phyloP scores from a whole-genome alignment of 35 echinoderm and acorn worm species.

The Nesometra sesokonis region DNA sequence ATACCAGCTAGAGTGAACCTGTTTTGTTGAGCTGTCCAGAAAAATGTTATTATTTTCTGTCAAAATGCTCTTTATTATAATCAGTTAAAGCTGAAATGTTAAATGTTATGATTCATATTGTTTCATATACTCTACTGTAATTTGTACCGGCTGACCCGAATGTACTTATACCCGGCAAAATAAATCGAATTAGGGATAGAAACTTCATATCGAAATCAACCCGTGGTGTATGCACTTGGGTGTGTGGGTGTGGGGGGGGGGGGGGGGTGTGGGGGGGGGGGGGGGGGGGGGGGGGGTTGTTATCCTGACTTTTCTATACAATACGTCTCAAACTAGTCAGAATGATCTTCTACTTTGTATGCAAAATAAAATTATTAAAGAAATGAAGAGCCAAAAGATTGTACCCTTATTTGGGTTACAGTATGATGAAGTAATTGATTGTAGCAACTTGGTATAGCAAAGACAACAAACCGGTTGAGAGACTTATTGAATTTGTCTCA shows the following conservation, averaged over 20 bases:
- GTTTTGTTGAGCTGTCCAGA: no score
- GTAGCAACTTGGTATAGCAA: slow-evolving; percentile 41
- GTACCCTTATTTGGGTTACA: slow-evolving; percentile 17
- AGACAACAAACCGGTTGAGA: slow-evolving; percentile 32
- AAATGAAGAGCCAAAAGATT: slow-evolving; percentile 26
- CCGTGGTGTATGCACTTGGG: slow-evolving; percentile 40
- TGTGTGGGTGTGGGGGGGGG: slow-evolving; percentile 15
- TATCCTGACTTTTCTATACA: no score
- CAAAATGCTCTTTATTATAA: no score
- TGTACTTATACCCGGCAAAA: no score
- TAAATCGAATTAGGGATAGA: slow-evolving; percentile 22
- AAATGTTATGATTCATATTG: no score
- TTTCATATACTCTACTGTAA: no score
- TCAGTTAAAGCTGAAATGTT: no score
- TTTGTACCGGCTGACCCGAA: no score
- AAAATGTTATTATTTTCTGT: no score
- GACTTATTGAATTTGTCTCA: slow-evolving; percentile 24
- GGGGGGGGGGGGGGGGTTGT: slow-evolving; percentile 17
- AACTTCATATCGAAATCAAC: slow-evolving; percentile 41
- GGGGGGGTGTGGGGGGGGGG: slow-evolving; percentile 6
- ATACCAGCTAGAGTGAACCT: no score
- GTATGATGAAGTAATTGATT: slow-evolving; percentile 54
- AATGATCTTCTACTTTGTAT: no score
- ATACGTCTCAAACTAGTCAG: slow-evolving; percentile 23
- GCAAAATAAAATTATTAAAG: slow-evolving; percentile 21